Conservation (phyloP, 1,140 invertebrate genomes). For the Colletes gigas region DNA sequence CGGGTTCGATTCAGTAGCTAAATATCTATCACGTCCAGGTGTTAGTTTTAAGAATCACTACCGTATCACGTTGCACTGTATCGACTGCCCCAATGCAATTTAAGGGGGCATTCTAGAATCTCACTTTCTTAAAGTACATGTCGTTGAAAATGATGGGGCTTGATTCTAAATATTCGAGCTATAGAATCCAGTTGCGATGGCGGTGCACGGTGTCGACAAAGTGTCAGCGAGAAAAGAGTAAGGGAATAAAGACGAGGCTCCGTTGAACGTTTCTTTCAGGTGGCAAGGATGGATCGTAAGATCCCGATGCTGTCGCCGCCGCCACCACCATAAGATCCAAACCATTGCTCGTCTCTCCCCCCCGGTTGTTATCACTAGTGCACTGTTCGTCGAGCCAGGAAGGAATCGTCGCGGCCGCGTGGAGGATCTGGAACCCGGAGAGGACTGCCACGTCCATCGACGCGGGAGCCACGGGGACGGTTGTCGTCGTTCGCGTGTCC, state of each 20-base stretch:
- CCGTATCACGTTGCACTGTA: no score
- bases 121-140: no score
- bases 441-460: not conserved
- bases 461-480: not conserved
- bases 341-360: conserved; percentile 71
- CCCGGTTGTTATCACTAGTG: conserved; percentile 62
- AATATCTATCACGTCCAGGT: no score
- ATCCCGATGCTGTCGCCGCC: conserved; percentile 65
- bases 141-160: no score
- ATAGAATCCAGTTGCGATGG: no score
- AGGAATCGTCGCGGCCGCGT: conserved; percentile 27
- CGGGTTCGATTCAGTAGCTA: no score
- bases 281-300: conserved; percentile 68
- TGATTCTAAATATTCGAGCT: no score
- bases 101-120: no score
- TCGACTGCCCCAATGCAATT: no score
- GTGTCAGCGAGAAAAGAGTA: not conserved
- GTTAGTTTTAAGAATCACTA: no score
- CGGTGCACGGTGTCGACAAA: not conserved
- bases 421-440: conserved; percentile 14
- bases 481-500: not conserved
- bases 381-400: conserved; percentile 59
- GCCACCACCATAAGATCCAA: conserved; percentile 65
- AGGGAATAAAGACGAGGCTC: not conserved
- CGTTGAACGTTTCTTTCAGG: conserved; percentile 54